Percentiles rank a stretch among this genome's conserved stretches.
Evolutionary conservation across 2,797 vertebrate genomes (phyloP).

Genomic region (Nothura maculosa): DNA sequence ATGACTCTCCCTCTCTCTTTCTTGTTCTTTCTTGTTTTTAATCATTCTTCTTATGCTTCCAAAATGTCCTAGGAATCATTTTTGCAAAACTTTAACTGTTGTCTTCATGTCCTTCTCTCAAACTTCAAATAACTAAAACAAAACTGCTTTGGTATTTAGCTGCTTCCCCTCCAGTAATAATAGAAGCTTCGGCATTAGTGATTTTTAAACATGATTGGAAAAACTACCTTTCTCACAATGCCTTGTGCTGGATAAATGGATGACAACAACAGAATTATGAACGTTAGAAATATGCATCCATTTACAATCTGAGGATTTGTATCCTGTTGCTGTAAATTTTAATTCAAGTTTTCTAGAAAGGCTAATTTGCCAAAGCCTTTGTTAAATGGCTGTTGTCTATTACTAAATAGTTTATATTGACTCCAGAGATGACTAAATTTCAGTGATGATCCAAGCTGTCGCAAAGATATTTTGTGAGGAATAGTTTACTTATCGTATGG

Average conservation of each 20-base stretch:
- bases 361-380: background rate
- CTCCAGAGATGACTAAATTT: background rate
- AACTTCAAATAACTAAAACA: background rate
- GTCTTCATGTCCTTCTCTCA: background rate
- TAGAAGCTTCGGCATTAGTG: background rate
- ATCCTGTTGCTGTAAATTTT: background rate
- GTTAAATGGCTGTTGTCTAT: background rate
- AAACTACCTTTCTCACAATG: background rate
- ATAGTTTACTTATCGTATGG: background rate
- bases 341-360: background rate
- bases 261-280: background rate
- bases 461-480: background rate
- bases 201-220: background rate
- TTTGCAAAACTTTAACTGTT: background rate
- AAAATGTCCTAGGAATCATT: background rate
- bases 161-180: background rate
- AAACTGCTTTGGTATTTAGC: background rate
- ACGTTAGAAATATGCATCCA: background rate
- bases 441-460: background rate
- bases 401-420: background rate
- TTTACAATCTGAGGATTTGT: background rate
- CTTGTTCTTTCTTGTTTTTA: background rate
- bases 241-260: background rate
- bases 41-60: constrained; percentile 19
- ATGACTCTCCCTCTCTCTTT: background rate